phyloP scores from a whole-genome alignment of 2,113 vertebrate genomes.

The Syrmaticus mikado region DNA sequence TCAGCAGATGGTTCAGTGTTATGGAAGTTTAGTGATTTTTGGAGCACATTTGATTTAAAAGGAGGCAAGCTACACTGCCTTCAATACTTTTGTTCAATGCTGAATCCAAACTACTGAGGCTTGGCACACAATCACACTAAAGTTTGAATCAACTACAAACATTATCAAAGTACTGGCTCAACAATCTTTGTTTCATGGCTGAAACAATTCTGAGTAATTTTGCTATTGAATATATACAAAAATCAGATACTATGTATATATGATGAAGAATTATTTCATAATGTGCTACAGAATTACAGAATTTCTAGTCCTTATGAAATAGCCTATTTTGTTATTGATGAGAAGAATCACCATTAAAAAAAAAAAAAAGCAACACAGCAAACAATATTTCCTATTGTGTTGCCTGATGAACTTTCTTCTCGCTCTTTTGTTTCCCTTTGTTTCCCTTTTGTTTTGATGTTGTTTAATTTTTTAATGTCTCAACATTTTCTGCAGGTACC shows the following conservation, averaged over 20 bases:
- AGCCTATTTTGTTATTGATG: background rate
- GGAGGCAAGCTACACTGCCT: background rate
- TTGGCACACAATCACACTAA: background rate
- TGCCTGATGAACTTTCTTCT: background rate
- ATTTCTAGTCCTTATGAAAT: background rate
- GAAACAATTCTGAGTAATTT: background rate
- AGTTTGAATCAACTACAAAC: background rate
- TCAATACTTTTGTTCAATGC: background rate
- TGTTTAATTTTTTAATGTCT: background rate
- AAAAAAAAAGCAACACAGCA: background rate
- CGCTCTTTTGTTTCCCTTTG: background rate
- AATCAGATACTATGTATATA: background rate
- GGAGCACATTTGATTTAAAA: background rate
- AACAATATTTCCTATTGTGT: background rate
- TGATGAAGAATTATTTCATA: background rate
- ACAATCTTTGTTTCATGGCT: background rate
- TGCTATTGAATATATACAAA: background rate
- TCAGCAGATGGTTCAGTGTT: background rate
- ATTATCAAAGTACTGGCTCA: constrained; percentile 13
- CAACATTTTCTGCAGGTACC: background rate
- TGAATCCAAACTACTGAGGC: background rate
- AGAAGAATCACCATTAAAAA: background rate
- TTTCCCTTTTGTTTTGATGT: no score
- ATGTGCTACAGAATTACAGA: background rate
- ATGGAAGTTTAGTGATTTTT: background rate